phyloP scores from a whole-genome alignment of 2,888 invertebrate genomes.

The Osedax frankpressi region DNA sequence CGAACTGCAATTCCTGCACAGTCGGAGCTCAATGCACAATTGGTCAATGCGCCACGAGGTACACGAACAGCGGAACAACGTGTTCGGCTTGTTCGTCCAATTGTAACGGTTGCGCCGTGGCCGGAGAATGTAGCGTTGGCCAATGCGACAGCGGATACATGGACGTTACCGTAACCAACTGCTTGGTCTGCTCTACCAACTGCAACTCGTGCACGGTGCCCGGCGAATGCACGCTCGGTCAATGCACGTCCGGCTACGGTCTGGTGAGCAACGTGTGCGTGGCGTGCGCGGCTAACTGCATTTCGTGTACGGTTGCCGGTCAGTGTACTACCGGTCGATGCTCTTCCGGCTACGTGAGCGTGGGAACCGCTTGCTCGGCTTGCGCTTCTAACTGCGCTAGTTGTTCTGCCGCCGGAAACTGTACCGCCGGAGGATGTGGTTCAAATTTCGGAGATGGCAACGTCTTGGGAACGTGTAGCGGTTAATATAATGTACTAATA shows the following conservation, averaged over 20 bases:
- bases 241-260: not conserved
- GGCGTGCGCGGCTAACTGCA: not conserved
- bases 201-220: too few species aligned
- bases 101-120: not conserved
- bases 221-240: conserved; percentile 3
- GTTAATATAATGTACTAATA: too few species aligned
- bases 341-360: not conserved
- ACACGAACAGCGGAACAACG: not conserved
- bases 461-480: too few species aligned
- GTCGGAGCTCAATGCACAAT: not conserved
- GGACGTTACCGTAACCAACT: too few species aligned
- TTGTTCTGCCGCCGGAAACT: not conserved
- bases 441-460: too few species aligned
- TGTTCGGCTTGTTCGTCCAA: not conserved
- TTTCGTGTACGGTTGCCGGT: not conserved
- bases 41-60: not conserved
- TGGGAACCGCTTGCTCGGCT: not conserved
- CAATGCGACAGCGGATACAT: not conserved
- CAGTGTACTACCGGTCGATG: not conserved
- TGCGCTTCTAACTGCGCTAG: not conserved
- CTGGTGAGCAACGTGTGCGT: not conserved
- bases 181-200: too few species aligned
- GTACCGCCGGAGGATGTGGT: not conserved
- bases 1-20: not conserved
- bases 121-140: not conserved